Conservation (phyloP, 2,888 invertebrate genomes). For the Clunio marinus region DNA sequence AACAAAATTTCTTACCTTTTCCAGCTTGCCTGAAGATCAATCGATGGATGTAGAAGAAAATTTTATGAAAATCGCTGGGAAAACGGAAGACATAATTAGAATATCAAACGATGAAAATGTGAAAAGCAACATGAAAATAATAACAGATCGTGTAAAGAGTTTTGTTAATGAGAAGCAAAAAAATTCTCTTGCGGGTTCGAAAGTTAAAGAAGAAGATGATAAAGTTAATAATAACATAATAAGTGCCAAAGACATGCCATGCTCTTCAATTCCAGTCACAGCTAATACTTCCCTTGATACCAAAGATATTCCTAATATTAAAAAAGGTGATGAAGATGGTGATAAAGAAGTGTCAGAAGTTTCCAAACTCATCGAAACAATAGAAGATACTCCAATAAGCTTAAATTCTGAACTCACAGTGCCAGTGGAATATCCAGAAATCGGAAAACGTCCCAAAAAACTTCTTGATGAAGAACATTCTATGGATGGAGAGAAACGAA, state of each 20-base stretch:
- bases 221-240: too few relatives aligned
- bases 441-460: neutral
- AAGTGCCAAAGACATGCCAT: too few relatives aligned
- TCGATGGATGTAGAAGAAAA: neutral
- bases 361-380: too few relatives aligned
- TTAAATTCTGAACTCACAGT: too few relatives aligned
- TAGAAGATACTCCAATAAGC: too few relatives aligned
- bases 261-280: too few relatives aligned
- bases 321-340: too few relatives aligned
- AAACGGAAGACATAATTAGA: neutral
- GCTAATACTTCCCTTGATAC: too few relatives aligned
- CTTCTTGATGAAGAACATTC: neutral
- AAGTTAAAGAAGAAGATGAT: too few relatives aligned
- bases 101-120: neutral
- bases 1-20: neutral
- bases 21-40: constrained; percentile 8
- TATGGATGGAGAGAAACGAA: neutral
- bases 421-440: neutral
- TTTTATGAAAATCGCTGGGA: neutral
- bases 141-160: neutral
- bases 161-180: neutral
- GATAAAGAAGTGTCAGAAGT: too few relatives aligned
- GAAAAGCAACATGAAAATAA: neutral
- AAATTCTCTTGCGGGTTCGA: neutral
- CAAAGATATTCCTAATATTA: too few relatives aligned